Evolutionary conservation across 2,797 vertebrate species (phyloP), one percentile per base, ranked within the genome.

Genomic region (Poecilia wingei): DNA sequence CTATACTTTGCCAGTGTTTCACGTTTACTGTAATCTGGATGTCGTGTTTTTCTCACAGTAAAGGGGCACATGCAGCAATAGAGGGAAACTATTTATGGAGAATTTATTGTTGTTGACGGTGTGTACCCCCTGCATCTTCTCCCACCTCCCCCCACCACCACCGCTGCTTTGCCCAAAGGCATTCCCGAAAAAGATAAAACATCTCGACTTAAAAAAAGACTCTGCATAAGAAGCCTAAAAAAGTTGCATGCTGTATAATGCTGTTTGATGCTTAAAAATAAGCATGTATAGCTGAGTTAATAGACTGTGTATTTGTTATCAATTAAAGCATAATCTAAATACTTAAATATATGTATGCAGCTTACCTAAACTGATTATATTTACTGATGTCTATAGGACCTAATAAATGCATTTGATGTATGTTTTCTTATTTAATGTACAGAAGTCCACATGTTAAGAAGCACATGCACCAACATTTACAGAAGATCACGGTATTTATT

Each of bases 121-220:
- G 75, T 77, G 77, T 73, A 84, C 74, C 51, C 4, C 78, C 64
- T 77, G 81, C 74, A 79, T 82, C 79, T 86, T 72, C 77, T 84
- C 77, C 76, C 75, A 31, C 14, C 5, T 6, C 13, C 82, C 45
- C 31, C 83, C 85, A 82, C 79, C 82, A 18, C 79, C 82, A 18
- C 79, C 53, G 84, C 82, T 87, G 81, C 77, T 80, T 77, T 80
- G 86, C 88, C 86, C 75, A 76, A 51, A 89, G 88, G 89, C 87
- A 28, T 85, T 84, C 80, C 82, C 75, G 20, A 76, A 84, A 83
- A 86, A 92, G 76, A 91, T 84, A 88, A 90, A 89, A 86, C 57
- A n/a, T 74, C 74, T 81, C 33, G 75, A 83, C 86, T 88, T 82
- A 74, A 88, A 90, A 87, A 61, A 70, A 68, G 74, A 57, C 78